phyloP scores from a whole-genome alignment of 2,888 invertebrate genomes.

The Nephrocerus scutellatus region DNA sequence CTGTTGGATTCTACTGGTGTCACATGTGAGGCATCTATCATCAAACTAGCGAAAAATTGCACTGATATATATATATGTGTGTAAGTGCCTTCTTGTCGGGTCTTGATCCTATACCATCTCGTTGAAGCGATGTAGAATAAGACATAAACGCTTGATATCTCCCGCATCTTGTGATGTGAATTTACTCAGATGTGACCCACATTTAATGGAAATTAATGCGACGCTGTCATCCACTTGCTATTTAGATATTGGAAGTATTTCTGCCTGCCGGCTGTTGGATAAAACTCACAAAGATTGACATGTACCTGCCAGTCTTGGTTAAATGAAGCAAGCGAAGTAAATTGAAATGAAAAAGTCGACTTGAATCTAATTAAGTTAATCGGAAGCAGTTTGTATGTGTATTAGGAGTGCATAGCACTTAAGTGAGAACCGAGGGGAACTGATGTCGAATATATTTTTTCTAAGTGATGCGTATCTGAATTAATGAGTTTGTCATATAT shows the following conservation, averaged over 20 bases:
- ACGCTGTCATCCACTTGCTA: slow-evolving; percentile 23
- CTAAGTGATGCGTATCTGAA: too few species aligned
- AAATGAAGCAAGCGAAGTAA: too few species aligned
- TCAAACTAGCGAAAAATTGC: slow-evolving; percentile 24
- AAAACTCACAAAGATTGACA: slow-evolving; percentile 9
- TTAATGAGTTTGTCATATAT: too few species aligned
- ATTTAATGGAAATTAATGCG: slow-evolving; percentile 25
- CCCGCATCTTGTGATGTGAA: slow-evolving; percentile 19
- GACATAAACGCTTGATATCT: slow-evolving; percentile 14
- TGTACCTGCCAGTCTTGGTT: slow-evolving; percentile 23
- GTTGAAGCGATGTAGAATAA: too few species aligned
- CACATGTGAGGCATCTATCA: slow-evolving; percentile 24
- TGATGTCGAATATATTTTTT: too few species aligned
- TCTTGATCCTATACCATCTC: too few species aligned
- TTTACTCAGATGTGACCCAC: slow-evolving; percentile 23
- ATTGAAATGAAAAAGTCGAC: slow-evolving; percentile 17
- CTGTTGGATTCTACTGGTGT: slow-evolving; percentile 22
- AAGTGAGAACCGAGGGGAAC: too few species aligned
- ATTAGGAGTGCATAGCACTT: too few species aligned
- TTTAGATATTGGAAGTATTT: slow-evolving; percentile 12
- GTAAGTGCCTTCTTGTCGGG: too few species aligned
- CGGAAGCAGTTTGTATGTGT: slow-evolving; percentile 16
- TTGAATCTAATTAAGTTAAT: slow-evolving; percentile 23
- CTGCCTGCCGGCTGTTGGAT: slow-evolving; percentile 2
- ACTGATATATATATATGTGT: too few species aligned